phyloP scores from a whole-genome alignment of 2,888 invertebrate genomes.

The Ischnus inquisitorius region DNA sequence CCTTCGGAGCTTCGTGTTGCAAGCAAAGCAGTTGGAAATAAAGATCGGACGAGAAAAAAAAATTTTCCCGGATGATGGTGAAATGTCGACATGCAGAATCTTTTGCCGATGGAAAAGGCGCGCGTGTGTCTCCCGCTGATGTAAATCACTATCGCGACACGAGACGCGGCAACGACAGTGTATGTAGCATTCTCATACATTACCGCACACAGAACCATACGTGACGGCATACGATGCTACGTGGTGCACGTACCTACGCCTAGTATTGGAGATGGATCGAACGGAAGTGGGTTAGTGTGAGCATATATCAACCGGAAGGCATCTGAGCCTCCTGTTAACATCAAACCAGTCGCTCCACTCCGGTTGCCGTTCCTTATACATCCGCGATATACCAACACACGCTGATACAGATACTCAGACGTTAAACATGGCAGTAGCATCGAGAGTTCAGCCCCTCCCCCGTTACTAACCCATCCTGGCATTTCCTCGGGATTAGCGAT shows the following conservation, averaged over 20 bases:
- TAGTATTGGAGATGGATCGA: slow-evolving; percentile 68
- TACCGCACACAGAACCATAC: background rate
- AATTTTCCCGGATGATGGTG: too few relatives aligned
- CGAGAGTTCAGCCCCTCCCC: too few relatives aligned
- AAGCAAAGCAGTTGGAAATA: background rate
- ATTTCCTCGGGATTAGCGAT: slow-evolving; percentile 54
- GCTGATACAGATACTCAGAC: slow-evolving; percentile 33
- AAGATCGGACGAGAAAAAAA: background rate
- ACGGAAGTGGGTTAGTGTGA: slow-evolving; percentile 74
- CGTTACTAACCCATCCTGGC: background rate
- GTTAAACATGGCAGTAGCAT: slow-evolving; percentile 24
- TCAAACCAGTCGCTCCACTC: slow-evolving; percentile 75
- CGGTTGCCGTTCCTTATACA: slow-evolving; percentile 45
- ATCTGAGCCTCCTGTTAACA: slow-evolving; percentile 75
- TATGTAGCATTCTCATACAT: too few relatives aligned
- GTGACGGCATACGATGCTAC: background rate
- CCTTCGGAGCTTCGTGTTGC: background rate
- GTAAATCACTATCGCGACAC: too few relatives aligned
- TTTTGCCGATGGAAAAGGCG: too few relatives aligned
- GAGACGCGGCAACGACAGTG: too few relatives aligned
- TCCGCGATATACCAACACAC: slow-evolving; percentile 26
- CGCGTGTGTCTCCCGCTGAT: too few relatives aligned
- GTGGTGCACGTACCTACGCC: slow-evolving; percentile 42
- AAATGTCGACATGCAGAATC: too few relatives aligned
- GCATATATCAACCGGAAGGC: slow-evolving; percentile 73